A percentile compares a stretch with the other conserved stretches of the same genome.
phyloP scores from a whole-genome alignment of 2,113 vertebrate species.

The Nothoprocta perdicaria region DNA sequence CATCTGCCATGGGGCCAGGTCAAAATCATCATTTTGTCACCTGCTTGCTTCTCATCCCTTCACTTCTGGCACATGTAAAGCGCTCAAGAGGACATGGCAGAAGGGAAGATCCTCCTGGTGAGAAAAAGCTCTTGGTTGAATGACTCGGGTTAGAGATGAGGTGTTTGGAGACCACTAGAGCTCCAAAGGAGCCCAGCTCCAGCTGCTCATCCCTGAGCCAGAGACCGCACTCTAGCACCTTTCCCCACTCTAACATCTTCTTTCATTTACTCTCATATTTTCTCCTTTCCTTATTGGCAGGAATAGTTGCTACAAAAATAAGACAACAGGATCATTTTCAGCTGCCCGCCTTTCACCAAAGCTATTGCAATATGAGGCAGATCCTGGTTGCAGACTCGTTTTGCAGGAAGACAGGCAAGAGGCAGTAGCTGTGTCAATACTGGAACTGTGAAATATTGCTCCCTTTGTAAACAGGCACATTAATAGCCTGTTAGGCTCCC shows the following conservation, averaged over 20 bases:
- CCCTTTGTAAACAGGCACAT: background rate
- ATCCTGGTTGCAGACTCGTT: background rate
- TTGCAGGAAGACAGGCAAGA: background rate
- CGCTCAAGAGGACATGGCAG: background rate
- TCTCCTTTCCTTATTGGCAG: background rate
- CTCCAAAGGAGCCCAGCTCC: no score
- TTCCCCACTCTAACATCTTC: background rate
- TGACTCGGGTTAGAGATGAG: background rate
- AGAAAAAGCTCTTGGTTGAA: background rate
- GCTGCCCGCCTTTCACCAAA: background rate
- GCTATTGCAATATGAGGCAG: background rate
- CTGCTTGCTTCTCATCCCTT: no score
- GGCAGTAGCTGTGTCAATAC: background rate
- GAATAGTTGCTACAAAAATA: fast-evolving
- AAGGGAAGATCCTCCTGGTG: no score
- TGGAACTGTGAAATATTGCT: background rate
- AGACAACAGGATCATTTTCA: background rate
- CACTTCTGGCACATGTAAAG: background rate
- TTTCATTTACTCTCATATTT: background rate
- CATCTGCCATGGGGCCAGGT: background rate
- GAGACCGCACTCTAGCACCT: no score
- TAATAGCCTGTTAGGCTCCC: background rate
- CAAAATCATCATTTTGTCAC: background rate
- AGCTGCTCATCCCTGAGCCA: no score
- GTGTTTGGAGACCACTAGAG: background rate